Evolutionary conservation across 2,797 vertebrate genomes (phyloP), one percentile per base, ranked within the genome.

Genomic region (Carapus acus): DNA sequence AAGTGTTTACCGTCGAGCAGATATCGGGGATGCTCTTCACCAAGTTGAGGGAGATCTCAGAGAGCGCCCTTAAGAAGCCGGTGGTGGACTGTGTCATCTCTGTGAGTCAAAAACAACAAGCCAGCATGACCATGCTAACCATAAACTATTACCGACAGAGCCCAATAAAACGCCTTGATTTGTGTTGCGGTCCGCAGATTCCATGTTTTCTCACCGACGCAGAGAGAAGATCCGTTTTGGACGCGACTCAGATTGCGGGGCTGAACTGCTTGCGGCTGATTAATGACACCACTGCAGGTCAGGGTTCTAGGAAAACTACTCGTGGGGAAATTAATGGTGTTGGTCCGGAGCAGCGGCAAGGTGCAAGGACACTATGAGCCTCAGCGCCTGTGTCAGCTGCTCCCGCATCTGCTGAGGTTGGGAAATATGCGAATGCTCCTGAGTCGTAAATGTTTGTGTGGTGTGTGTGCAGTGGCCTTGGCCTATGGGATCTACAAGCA

Each of bases 401-500:
- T 43, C 8, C 15, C 20, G 16, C 11, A 8, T 48, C 16, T 43
- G 12, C 13, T 21, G 4, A 48, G 14, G 23, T 40, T 21, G 18
- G 13, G 13, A 41, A 40, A 40, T 11, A 27, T 6, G 15, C 29
- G 31, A 11, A 1, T 45, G 1, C 33, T 36, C 5, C n/a, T 2
- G 11, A 7, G 9, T 33, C 8, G 31, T 33, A 33, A 33, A 33
- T 11, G 11, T 6, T 11, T 15, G 27, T 43, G 14, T 20, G 33
- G 29, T 49, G 16, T 14, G 17, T 46, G 18, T 21, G 54, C 58
- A 98, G 95, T 98, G 88, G 93, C 95, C 45, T 88, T 97, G 77
- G 94, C 95, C 1, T 98, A 98, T 45, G 95, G 95, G 62, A 98
- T 98, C 77, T 98, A 98, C 87, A 98, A 98, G 80, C 95, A 95